phyloP scores from a whole-genome alignment of 2,888 invertebrate species.

The Hymenopus coronatus region DNA sequence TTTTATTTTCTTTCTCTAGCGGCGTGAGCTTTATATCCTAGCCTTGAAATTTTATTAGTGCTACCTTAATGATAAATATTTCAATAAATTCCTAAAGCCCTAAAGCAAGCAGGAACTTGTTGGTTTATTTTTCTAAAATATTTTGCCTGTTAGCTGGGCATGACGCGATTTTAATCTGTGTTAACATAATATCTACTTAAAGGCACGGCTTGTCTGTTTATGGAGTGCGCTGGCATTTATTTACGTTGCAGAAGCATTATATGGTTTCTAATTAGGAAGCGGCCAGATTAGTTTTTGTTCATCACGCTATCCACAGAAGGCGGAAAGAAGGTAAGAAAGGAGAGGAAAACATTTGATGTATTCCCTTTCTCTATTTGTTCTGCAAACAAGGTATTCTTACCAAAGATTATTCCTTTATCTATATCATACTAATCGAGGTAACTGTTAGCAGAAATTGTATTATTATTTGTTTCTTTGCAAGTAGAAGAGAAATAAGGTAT shows the following conservation, averaged over 20 bases:
- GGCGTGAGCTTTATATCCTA: not conserved
- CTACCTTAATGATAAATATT: not conserved
- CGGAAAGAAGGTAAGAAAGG: not conserved
- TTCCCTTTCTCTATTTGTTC: too few species aligned
- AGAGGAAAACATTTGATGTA: not conserved
- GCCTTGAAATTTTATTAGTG: not conserved
- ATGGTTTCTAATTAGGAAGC: not conserved
- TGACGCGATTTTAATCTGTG: not conserved
- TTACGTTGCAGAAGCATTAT: not conserved
- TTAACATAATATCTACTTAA: not conserved
- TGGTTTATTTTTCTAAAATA: not conserved
- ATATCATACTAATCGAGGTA: too few species aligned
- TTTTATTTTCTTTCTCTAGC: not conserved
- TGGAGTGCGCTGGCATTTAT: not conserved
- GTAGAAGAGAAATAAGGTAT: too few species aligned
- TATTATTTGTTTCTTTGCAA: too few species aligned
- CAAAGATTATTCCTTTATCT: too few species aligned
- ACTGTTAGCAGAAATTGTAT: too few species aligned
- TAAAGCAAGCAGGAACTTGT: not conserved
- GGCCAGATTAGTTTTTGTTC: not conserved
- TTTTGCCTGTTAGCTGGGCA: not conserved
- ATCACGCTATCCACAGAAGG: not conserved
- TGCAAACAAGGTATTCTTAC: too few species aligned
- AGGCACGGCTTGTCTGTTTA: not conserved
- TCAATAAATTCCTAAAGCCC: not conserved